Evolutionary conservation across 1,140 invertebrate genomes (phyloP), one percentile per base, ranked within the genome.

Genomic region (Drosophila rufa): DNA sequence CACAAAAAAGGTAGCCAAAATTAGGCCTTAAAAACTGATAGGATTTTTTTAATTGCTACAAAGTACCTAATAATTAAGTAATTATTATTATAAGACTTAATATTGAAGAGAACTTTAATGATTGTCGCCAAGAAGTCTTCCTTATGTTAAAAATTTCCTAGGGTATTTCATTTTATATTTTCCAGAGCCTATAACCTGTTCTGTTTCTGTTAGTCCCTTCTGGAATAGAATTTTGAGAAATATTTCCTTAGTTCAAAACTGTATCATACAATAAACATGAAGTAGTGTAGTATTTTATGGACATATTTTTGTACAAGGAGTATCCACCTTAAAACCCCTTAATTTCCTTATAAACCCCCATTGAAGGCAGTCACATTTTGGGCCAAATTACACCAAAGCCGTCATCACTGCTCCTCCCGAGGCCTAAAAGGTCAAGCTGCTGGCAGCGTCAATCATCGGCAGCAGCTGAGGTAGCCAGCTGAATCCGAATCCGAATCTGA

Each of bases 401-500:
- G 57, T 51, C 71, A 69, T 43, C 43, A 36, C 60, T 38, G 64
- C 60, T 64, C 61, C 48, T 51, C 51, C 58, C 45, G 61, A 69
- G 60, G 83, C 71, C 66, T 69, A 68, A 87, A 87, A 87, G 83
- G 83, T 87, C 83, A 87, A 87, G 68, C 69, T 45, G 50, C 53
- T 56, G 33, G 66, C 47, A 42, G 45, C 61, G 46, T 61, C 65
- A 68, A 61, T 75, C 77, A 61, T 22, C 42, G 42, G 66, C 67
- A 68, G 57, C 38, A 25, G 64, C 81, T 74, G 59, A 27, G 40
- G 25, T 38, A 19, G 45, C 55, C 48, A 45, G 79, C 77, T 73
- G 66, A 73, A 55, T 59, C 53, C 48, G 46, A 59, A 73, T 46
- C 60, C 11, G 30, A 53, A 53, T 36, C 50, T 7, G 50, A 55